A percentile compares a stretch with the other conserved stretches of the same genome.
These are phyloP conservation scores for Euleptes europaea DNA, from an alignment of 2,113 vertebrate species.

Conservation along the genomic window DNA sequence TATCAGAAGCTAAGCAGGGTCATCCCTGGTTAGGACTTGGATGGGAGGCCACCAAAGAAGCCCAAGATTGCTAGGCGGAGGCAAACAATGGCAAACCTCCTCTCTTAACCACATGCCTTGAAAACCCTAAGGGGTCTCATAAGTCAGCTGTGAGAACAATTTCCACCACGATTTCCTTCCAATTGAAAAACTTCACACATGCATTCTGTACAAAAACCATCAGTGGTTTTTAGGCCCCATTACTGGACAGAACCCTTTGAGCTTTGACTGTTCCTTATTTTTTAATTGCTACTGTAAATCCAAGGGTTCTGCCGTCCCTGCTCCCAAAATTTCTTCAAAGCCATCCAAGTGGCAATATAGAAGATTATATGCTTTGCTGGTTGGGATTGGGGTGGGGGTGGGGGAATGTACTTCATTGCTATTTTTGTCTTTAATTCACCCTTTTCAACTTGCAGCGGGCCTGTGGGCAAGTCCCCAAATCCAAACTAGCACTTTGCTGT, in stretches of 20 bases:
- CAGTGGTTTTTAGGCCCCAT: conserved; percentile 56
- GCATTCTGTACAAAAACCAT: conserved; percentile 10
- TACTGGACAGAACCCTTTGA: conserved; percentile 53
- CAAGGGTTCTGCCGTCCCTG: background rate
- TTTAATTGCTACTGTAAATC: conserved; percentile 45
- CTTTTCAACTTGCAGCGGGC: conserved; percentile 51
- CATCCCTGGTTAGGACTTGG: too few species aligned
- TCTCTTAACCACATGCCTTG: too few species aligned
- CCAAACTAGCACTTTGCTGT: conserved; percentile 71
- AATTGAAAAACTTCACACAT: conserved; percentile 15
- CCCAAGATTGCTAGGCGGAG: too few species aligned
- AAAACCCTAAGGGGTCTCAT: too few species aligned
- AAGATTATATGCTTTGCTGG: conserved; percentile 68
- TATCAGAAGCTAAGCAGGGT: too few species aligned
- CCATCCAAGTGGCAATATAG: conserved; percentile 59
- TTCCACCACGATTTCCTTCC: conserved; percentile 21
- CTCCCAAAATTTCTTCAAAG: conserved; percentile 28
- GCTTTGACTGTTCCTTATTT: conserved; percentile 61
- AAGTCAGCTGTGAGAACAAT: too few species aligned
- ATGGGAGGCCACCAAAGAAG: too few species aligned
- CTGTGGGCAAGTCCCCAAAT: conserved; percentile 70
- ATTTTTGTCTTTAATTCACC: conserved; percentile 75
- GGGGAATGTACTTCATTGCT: conserved; percentile 60
- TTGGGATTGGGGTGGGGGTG: background rate
- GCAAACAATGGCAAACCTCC: too few species aligned